Percentiles rank a stretch among this genome's conserved stretches.
Evolutionary conservation across 2,888 invertebrate species (phyloP).

Genomic region (Leptopilina syphax): DNA sequence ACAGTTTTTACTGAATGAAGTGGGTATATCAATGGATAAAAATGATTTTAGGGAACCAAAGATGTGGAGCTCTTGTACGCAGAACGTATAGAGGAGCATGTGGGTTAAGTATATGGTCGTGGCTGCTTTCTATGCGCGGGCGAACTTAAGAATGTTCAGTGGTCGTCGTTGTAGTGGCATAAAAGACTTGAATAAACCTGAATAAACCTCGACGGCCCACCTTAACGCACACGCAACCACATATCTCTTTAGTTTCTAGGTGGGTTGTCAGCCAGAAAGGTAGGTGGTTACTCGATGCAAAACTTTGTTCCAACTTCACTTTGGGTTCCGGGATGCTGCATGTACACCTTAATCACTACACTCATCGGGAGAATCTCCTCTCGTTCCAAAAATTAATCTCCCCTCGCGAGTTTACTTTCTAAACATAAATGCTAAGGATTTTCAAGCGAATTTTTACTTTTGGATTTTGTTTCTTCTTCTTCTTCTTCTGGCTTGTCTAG

Average conservation of each 20-base stretch:
- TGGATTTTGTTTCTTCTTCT: no score
- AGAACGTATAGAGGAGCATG: slow-evolving; percentile 54
- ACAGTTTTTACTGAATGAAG: no score
- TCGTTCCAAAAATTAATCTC: background rate
- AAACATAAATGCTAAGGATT: no score
- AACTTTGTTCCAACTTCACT: slow-evolving; percentile 45
- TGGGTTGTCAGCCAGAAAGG: slow-evolving; percentile 43
- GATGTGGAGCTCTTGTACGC: background rate
- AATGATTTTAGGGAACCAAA: slow-evolving; percentile 14
- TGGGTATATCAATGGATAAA: background rate
- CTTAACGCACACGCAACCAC: slow-evolving; percentile 50
- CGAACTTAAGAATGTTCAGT: slow-evolving; percentile 64
- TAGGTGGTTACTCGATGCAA: slow-evolving; percentile 49
- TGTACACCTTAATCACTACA: background rate
- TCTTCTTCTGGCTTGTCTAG: no score
- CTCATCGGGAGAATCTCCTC: no score
- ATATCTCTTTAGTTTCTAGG: slow-evolving; percentile 43
- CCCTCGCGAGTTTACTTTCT: no score
- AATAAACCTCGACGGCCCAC: slow-evolving; percentile 53
- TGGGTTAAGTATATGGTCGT: slow-evolving; percentile 69
- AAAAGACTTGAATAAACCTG: slow-evolving; percentile 50
- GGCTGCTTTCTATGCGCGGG: slow-evolving; percentile 72
- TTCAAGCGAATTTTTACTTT: no score
- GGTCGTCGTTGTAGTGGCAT: slow-evolving; percentile 53
- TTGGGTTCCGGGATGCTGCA: slow-evolving; percentile 34